Evolutionary conservation across 1,140 invertebrate species (phyloP).

Genomic region (Caerostris extrusa): DNA sequence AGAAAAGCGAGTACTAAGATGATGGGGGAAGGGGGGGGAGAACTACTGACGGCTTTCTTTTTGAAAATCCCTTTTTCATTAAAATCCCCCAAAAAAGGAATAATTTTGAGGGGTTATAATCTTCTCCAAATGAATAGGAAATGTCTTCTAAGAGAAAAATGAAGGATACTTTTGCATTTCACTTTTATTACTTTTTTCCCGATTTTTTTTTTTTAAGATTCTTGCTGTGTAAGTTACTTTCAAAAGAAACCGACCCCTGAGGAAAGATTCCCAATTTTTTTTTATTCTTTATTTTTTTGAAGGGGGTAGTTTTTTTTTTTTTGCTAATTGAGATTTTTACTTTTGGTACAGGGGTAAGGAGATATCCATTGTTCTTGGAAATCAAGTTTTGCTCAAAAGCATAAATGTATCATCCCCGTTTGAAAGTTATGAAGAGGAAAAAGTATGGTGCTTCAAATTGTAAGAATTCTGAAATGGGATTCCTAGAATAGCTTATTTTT

Average conservation of each 20-base stretch:
- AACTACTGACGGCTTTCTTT: neutral
- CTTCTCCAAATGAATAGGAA: constrained; percentile 1
- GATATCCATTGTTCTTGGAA: no score
- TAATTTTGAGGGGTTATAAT: neutral
- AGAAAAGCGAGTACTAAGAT: neutral
- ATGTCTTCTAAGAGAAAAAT: neutral
- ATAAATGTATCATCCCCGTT: no score
- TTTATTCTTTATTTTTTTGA: no score
- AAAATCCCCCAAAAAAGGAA: constrained; percentile 3
- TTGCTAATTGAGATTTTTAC: no score
- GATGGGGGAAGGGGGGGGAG: neutral
- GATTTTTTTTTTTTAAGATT: neutral
- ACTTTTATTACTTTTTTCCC: neutral
- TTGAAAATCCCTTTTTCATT: neutral
- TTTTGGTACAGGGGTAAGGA: no score
- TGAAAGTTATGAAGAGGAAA: no score
- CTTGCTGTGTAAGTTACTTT: neutral
- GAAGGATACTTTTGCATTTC: neutral
- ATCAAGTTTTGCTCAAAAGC: no score
- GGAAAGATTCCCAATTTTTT: no score
- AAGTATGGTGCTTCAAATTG: no score
- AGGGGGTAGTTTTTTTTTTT: no score
- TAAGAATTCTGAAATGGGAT: no score
- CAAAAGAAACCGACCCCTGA: neutral
- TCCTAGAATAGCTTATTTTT: no score